A percentile compares a stretch with the other conserved stretches of the same genome.
Evolutionary conservation across 2,888 invertebrate species (phyloP).

Genomic region (Platycnemis pennipes): DNA sequence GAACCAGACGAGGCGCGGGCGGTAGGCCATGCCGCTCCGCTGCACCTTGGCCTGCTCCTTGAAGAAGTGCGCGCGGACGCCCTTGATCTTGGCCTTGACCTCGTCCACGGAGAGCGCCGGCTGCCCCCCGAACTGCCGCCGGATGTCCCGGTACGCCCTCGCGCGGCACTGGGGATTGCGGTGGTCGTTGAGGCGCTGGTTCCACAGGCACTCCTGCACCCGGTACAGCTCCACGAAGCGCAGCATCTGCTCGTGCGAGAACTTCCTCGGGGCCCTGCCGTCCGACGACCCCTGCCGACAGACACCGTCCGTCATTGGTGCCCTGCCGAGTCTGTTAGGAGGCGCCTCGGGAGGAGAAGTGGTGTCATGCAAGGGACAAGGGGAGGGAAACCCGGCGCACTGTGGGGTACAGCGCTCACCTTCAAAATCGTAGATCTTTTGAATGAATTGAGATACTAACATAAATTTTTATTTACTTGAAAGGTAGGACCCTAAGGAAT

Average conservation of each 20-base stretch:
- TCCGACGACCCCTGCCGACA: neutral
- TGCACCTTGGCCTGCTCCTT: neutral
- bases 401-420: too few relatives aligned
- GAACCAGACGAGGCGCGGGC: neutral
- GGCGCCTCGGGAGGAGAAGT: too few relatives aligned
- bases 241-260: neutral
- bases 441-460: too few relatives aligned
- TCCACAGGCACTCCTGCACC: neutral
- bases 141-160: neutral
- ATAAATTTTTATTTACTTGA: too few relatives aligned
- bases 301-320: too few relatives aligned
- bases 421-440: too few relatives aligned
- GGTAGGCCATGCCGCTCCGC: neutral
- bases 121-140: neutral
- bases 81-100: constrained; percentile 9
- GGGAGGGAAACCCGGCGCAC: too few relatives aligned
- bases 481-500: too few relatives aligned
- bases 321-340: too few relatives aligned
- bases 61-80: neutral
- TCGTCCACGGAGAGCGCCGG: neutral
- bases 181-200: neutral
- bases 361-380: too few relatives aligned
- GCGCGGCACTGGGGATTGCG: neutral
- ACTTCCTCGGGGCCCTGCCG: neutral
- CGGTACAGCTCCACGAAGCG: neutral